Evolutionary conservation across 2,113 vertebrate species (phyloP).

Genomic region (Gallinago undulata): DNA sequence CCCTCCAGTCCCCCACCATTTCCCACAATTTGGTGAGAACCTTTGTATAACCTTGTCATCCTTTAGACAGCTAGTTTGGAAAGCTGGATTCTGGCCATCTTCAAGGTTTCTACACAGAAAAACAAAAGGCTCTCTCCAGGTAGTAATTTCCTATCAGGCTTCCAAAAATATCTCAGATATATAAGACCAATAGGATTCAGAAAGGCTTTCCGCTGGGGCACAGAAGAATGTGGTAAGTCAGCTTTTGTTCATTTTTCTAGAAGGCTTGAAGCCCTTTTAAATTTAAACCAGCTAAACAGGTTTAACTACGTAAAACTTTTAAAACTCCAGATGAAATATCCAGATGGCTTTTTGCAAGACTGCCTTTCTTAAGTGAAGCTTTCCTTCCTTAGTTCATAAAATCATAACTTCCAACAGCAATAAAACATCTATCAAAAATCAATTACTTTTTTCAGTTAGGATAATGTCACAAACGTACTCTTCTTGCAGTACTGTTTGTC

Average conservation of each 20-base stretch:
- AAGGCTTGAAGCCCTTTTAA: neutral
- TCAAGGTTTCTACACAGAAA: neutral
- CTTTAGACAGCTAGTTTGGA: neutral
- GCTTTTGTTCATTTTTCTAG: neutral
- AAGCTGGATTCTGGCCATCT: neutral
- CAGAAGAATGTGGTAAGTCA: neutral
- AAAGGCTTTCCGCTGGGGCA: neutral
- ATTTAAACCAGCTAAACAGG: conserved; percentile 4
- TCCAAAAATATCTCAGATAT: neutral
- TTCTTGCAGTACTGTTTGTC: neutral
- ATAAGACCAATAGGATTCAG: neutral
- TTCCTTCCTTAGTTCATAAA: neutral
- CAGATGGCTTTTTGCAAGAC: neutral
- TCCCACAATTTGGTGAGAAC: neutral
- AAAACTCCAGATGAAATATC: neutral
- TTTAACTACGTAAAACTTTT: neutral
- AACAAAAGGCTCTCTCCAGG: neutral
- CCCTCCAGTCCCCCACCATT: too few relatives aligned
- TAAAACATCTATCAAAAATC: neutral
- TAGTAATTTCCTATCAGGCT: neutral
- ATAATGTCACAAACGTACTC: neutral
- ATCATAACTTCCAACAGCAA: neutral
- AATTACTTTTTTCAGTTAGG: neutral
- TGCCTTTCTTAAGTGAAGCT: neutral
- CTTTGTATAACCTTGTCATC: neutral